phyloP scores from a whole-genome alignment of 1,140 invertebrate species.

The Oedothorax gibbosus region DNA sequence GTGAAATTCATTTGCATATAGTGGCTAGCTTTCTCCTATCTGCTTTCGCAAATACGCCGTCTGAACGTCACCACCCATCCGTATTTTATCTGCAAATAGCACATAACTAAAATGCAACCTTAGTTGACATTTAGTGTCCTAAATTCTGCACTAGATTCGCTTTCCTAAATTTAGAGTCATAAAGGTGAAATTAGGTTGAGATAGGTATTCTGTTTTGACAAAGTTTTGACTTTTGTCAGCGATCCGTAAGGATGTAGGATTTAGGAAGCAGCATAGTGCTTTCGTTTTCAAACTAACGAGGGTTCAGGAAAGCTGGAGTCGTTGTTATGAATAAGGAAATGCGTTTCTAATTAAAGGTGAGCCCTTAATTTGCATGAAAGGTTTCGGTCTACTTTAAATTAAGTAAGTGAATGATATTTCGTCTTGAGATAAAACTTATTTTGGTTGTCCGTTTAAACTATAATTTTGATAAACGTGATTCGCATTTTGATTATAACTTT shows the following conservation, averaged over 20 bases:
- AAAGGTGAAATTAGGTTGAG: not conserved
- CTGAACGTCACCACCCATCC: too few species aligned
- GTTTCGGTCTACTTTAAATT: too few species aligned
- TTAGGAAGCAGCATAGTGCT: conserved; percentile 15
- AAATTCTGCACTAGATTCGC: too few species aligned
- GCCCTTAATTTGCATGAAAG: conserved; percentile 17
- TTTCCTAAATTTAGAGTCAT: conserved; percentile 10
- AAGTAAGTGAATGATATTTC: too few species aligned
- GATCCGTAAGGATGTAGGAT: conserved; percentile 22
- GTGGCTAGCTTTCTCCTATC: conserved; percentile 36
- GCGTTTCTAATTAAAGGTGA: conserved; percentile 8
- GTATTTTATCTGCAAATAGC: conserved; percentile 47
- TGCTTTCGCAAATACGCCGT: conserved; percentile 31
- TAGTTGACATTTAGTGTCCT: too few species aligned
- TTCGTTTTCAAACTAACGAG: conserved; percentile 34
- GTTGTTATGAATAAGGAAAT: conserved; percentile 3
- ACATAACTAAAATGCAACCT: conserved; percentile 29
- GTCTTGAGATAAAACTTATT: too few species aligned
- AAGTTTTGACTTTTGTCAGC: conserved; percentile 39
- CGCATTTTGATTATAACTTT: too few species aligned
- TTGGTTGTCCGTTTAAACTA: too few species aligned
- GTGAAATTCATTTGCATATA: conserved; percentile 36
- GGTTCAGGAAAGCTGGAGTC: conserved; percentile 5
- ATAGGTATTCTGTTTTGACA: conserved; percentile 1
- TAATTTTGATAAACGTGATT: too few species aligned